A percentile compares a stretch with the other conserved stretches of the same genome.
These are phyloP conservation scores for Thermophis baileyi DNA, from an alignment of 2,113 vertebrate genomes.

Conservation along the genomic window DNA sequence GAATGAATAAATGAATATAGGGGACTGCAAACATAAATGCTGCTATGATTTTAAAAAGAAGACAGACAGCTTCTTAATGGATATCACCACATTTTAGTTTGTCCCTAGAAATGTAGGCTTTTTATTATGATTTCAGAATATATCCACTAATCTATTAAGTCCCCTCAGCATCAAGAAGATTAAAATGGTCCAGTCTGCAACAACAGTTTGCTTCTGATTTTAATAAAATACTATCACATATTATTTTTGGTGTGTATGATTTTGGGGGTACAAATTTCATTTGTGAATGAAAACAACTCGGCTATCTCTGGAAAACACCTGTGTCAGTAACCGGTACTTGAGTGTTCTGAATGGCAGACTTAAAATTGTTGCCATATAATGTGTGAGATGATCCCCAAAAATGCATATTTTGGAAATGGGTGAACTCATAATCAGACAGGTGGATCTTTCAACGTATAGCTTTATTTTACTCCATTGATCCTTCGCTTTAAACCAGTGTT, in stretches of 20 bases:
- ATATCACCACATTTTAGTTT: not conserved
- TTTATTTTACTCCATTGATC: not conserved
- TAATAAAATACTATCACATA: not conserved
- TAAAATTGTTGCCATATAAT: not conserved
- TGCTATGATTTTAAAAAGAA: not conserved
- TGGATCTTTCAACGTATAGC: not conserved
- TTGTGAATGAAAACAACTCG: not conserved
- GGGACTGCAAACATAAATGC: not conserved
- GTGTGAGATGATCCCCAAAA: not conserved
- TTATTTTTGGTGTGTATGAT: not conserved
- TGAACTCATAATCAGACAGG: not conserved
- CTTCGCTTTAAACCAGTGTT: not conserved
- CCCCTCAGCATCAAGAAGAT: not conserved
- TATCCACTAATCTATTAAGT: not conserved
- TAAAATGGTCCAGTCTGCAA: not conserved
- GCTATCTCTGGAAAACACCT: not conserved
- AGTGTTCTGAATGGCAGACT: not conserved
- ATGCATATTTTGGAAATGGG: not conserved
- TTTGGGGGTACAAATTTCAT: not conserved
- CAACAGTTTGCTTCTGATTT: not conserved
- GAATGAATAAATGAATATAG: not conserved
- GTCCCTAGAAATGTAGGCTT: not conserved
- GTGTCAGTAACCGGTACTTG: too few species aligned
- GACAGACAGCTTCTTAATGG: too few species aligned
- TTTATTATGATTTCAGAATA: not conserved